Base-by-base conservation (phyloP, 1,140 invertebrate species). In the Nephotettix cincticeps region DNA sequence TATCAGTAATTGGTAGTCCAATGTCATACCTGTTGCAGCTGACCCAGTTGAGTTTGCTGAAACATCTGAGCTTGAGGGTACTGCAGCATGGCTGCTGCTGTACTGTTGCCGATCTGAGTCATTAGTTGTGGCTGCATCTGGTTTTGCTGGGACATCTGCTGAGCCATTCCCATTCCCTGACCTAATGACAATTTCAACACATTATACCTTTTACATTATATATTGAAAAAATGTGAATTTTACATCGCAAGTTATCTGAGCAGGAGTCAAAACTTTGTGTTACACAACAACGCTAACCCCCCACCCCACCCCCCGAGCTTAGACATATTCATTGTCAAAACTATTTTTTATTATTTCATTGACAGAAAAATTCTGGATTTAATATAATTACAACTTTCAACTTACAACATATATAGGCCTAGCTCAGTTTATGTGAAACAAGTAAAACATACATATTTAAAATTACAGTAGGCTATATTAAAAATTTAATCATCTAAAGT, bases 41-140 rank as follows among this genome's bases (percentile, higher is more conserved):
- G 71, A 13, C 68, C 61, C 1, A 71, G 9, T 27, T 69, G 68
- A 32, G 51, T 30, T 29, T 69, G 68, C 45, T 73, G 72, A 45
- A 73, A 73, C n/a, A 73, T 70, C 43, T 73, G 72, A 36, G 69
- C 69, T 51, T 71, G 72, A 56, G 72, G 72, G 28, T 73, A 73
- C 36, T 71, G 69, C 27, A 73, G 61, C 54, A 73, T 32, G 29
- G 63, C 21, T 21, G 72, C 72, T 19, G 61, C 63, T 25, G 56
- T 25, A 61, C 23, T 27, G 25, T 9, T 27, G 6, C 56, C 56
- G n/a, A 61, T 25, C 21, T 47, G 45, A n/a, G 45, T 32, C 68
- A 69, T 69, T 21, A 61, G 1, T 23, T 56, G 23, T 32, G 28
- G 45, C 51, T 69, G 68, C 68, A 69, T 54, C 23, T 69, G 68